Base-by-base conservation (phyloP, 1,140 invertebrate species). In the Tachypleus tridentatus region DNA sequence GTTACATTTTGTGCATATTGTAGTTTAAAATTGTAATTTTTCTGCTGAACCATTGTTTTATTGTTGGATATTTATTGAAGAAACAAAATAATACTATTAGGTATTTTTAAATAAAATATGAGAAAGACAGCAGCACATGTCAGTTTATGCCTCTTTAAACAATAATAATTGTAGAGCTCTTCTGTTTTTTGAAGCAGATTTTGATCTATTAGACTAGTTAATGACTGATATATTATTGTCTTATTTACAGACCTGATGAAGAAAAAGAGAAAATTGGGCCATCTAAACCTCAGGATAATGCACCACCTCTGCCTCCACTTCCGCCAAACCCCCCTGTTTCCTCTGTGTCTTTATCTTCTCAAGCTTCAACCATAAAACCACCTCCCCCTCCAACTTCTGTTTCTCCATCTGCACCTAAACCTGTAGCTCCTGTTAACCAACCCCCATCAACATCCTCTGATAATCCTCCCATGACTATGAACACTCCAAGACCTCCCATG, bases 231-330 rank as follows among this genome's bases (percentile, higher is more conserved):
- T 3, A 50, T 5, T 51, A 56, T 47, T 53, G 64, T 62, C 62
- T 11, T 56, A n/a, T 56, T 69, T 70, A 29, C 63, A 78, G 76
- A 3, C 90, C 90, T 0, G 92, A 97, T 75, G 92, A 95, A 74
- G 91, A 95, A 72, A 95, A 95, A 71, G 93, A 97, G 62, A 78
- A 76, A 68, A 82, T 82, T 68, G 80, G 80, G 6, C 80, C 80
- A 57, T 64, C 68, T 48, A 72, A 60, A 70, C 77, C 59, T 69
- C 74, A 62, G 54, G 51, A 66, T 51, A 47, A 58, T 49, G 52
- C 60, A 11, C 49, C 68, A 58, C 62, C 70, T 6, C 66, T 68
- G 48, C 58, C 70, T 51, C 53, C 70, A 50, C 29, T 69, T 52
- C 60, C 66, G 29, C 9, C 29, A 54, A 58, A 51, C 61, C 7